Percentiles rank a stretch among this genome's conserved stretches.
These are phyloP conservation scores for Leuciscus waleckii DNA, from an alignment of 2,797 vertebrate species.

Conservation along the genomic window DNA sequence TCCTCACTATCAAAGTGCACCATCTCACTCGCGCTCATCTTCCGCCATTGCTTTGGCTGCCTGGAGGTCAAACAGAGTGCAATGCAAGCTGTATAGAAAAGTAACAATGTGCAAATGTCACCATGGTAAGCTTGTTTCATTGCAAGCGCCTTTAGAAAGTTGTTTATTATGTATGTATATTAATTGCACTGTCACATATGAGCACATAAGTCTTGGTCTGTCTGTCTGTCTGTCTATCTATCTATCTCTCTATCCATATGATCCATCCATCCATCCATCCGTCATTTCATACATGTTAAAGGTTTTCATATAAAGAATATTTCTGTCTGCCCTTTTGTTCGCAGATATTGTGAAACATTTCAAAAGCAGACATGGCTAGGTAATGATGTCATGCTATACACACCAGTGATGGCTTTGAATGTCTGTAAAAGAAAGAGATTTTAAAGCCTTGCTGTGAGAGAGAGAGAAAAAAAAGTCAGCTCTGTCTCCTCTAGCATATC, in stretches of 20 bases:
- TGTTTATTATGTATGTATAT: not conserved
- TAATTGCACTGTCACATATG: not conserved
- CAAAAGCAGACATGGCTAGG: conserved; percentile 2
- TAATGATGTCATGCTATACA: conserved; percentile 3
- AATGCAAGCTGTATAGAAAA: conserved; percentile 14
- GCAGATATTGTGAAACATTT: not conserved
- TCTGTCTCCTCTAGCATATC: conserved; percentile 4
- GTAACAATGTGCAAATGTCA: conserved; percentile 13
- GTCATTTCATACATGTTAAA: not conserved
- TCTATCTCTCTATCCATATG: not conserved
- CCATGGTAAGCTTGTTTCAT: conserved; percentile 55
- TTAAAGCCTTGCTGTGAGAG: not conserved
- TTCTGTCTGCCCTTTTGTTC: not conserved
- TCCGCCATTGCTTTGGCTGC: not conserved
- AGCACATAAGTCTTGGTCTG: not conserved
- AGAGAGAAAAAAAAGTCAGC: not conserved
- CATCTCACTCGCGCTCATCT: conserved; percentile 2
- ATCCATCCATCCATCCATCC: not conserved
- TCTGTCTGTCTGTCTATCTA: not conserved
- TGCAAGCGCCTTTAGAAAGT: not conserved
- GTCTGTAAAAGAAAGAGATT: conserved; percentile 6
- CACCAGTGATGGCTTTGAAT: conserved; percentile 1
- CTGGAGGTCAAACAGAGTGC: conserved; percentile 33
- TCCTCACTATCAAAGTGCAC: conserved; percentile 24
- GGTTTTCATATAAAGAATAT: not conserved